These are phyloP conservation scores for Amphibalanus amphitrite DNA, from an alignment of 1,140 invertebrate genomes.

Conservation along the genomic window DNA sequence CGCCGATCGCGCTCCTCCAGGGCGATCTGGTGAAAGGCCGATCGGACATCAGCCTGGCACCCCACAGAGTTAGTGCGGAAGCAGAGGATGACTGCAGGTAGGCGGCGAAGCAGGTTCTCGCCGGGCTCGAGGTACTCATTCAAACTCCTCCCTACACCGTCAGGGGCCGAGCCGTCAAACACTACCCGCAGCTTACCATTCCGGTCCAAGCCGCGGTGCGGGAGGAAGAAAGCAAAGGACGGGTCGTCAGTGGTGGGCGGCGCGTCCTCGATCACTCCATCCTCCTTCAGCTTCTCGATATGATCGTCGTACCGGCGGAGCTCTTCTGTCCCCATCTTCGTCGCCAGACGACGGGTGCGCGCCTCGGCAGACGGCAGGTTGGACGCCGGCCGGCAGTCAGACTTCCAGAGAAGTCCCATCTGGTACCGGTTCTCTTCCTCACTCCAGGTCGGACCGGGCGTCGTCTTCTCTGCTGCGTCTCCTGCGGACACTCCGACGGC, in stretches of 20 bases:
- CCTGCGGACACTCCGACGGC: not conserved
- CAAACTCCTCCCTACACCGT: not conserved
- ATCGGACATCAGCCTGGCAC: not conserved
- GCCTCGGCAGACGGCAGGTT: not conserved
- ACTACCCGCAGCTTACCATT: not conserved
- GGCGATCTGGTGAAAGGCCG: not conserved
- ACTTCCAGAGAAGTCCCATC: not conserved
- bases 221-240: not conserved
- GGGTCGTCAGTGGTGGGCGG: not conserved
- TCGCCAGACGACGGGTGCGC: not conserved
- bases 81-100: not conserved
- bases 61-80: not conserved
- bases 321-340: not conserved
- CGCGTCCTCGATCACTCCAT: not conserved
- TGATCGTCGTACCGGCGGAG: not conserved
- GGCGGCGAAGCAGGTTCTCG: not conserved
- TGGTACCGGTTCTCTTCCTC: too few relatives aligned
- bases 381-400: not conserved
- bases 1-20: not conserved
- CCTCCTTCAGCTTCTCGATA: not conserved
- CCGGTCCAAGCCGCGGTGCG: not conserved
- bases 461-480: not conserved
- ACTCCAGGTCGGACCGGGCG: not conserved
- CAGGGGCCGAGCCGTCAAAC: not conserved
- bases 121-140: not conserved